phyloP scores from a whole-genome alignment of 2,888 invertebrate genomes.

The Latrodectus hesperus region DNA sequence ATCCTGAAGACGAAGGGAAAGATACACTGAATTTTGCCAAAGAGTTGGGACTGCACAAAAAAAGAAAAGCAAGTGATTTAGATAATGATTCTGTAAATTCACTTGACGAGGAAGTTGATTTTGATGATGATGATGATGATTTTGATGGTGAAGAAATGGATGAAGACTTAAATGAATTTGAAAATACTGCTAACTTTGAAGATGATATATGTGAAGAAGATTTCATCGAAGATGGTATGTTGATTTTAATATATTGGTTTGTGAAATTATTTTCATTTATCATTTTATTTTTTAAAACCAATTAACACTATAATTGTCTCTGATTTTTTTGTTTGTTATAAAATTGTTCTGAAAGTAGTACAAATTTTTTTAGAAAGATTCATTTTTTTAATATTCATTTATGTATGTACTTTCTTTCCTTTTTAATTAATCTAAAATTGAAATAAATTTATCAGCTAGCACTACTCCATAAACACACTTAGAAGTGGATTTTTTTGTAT shows the following conservation, averaged over 20 bases:
- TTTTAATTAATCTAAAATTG: too few relatives aligned
- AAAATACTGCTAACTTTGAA: slow-evolving; percentile 72
- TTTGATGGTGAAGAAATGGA: slow-evolving; percentile 48
- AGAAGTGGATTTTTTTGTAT: too few relatives aligned
- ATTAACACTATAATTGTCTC: too few relatives aligned
- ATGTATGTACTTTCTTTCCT: too few relatives aligned
- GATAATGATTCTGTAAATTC: slow-evolving; percentile 74
- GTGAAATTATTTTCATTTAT: too few relatives aligned
- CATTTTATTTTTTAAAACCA: too few relatives aligned
- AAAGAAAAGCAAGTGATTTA: slow-evolving; percentile 72
- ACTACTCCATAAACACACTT: too few relatives aligned
- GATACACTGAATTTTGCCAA: slow-evolving; percentile 80
- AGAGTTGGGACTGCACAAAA: slow-evolving; percentile 74
- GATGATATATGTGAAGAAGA: slow-evolving; percentile 71
- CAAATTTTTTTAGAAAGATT: too few relatives aligned
- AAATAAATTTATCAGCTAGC: too few relatives aligned
- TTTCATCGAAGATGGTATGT: slow-evolving; percentile 66
- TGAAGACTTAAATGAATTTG: slow-evolving; percentile 72
- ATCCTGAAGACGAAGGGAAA: slow-evolving; percentile 67
- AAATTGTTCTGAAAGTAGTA: too few relatives aligned
- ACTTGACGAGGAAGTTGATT: slow-evolving; percentile 73
- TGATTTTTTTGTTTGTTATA: too few relatives aligned
- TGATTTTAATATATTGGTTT: not conserved
- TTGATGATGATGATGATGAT: slow-evolving; percentile 73
- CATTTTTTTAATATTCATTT: too few relatives aligned